Evolutionary conservation across 1,140 invertebrate genomes (phyloP).

Genomic region (Belonocnema kinseyi): DNA sequence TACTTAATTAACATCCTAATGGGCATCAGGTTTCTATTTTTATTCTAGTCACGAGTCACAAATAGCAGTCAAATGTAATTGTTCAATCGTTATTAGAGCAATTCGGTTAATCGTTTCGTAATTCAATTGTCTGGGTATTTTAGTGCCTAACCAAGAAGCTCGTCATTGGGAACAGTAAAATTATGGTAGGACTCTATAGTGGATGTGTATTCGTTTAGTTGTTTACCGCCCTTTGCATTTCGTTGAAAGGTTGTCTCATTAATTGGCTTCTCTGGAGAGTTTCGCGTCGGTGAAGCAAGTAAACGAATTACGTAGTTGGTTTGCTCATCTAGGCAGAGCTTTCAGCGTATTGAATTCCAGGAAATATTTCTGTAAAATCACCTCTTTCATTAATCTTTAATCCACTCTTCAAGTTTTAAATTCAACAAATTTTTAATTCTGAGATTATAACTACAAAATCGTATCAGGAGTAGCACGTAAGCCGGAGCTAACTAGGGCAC

Average conservation of each 20-base stretch:
- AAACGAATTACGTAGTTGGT: constrained; percentile 28
- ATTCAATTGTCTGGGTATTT: constrained; percentile 21
- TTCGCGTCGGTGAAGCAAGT: constrained; percentile 21
- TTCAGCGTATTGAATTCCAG: constrained; percentile 17
- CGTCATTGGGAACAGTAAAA: constrained; percentile 12
- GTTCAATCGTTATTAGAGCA: constrained; percentile 4
- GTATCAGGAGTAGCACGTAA: too few relatives aligned
- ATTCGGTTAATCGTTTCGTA: background rate
- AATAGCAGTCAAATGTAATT: background rate
- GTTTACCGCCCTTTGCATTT: constrained; percentile 18
- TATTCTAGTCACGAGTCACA: too few relatives aligned
- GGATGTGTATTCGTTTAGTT: background rate
- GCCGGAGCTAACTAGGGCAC: too few relatives aligned
- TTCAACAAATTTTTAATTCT: too few relatives aligned
- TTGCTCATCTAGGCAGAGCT: background rate
- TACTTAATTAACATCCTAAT: too few relatives aligned
- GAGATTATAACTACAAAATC: too few relatives aligned
- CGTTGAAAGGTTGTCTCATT: constrained; percentile 25
- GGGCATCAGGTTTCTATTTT: background rate
- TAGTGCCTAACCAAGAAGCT: constrained; percentile 7
- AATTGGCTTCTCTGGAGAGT: constrained; percentile 23
- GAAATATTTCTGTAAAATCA: constrained; percentile 40
- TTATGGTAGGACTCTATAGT: background rate
- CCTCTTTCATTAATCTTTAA: constrained; percentile 27
- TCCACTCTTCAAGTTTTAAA: too few relatives aligned